Evolutionary conservation across 1,140 invertebrate species (phyloP), one percentile per base, ranked within the genome.

Genomic region (Pseudobourletiella spinata): DNA sequence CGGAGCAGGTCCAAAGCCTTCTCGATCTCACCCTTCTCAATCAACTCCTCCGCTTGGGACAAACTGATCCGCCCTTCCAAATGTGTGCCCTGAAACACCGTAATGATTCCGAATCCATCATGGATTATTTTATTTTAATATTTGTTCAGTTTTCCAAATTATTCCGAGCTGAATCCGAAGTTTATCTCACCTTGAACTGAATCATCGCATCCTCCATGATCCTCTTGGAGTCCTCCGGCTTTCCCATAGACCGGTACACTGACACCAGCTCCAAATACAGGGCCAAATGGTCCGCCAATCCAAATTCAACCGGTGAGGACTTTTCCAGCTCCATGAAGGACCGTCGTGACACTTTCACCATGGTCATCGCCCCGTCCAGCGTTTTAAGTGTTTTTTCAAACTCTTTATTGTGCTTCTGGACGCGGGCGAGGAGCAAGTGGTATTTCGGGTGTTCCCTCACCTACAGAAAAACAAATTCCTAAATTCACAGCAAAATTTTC

Each of bases 261-360:
- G 90, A 84, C 35, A 92, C 88, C 30, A 97, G 75, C 76, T 97
- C 91, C 28, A 95, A 78, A 74, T 87, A 95, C 30, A 97, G 79
- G 2, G 87, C 87, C 1, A 91, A 86, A 73, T 86, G 84, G 72
- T 96, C 91, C 11, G 85, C 83, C 11, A 84, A 77, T 65, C 82
- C 81, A 28, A 88, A 77, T 66, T 84, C 73, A 24, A 59, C 63
- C 63, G 63, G 57, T 29, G 64, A 55, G 8, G 6, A 6, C 72
- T 78, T 70, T 64, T 70, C 63, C 52, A 51, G 75, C 65, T 76
- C 81, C 76, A 57, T 77, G 74, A 25, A 77, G 73, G 30, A 73
- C 69, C 63, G 52, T 61, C 64, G 67, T 72, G 43, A 72, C 61
- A 61, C 75, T 73, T 11, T 76, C 68, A 30, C 86, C 72, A 72